Evolutionary conservation across 2,797 vertebrate genomes (phyloP), one percentile per base, ranked within the genome.

Genomic region (Gymnopithys bicolor): DNA sequence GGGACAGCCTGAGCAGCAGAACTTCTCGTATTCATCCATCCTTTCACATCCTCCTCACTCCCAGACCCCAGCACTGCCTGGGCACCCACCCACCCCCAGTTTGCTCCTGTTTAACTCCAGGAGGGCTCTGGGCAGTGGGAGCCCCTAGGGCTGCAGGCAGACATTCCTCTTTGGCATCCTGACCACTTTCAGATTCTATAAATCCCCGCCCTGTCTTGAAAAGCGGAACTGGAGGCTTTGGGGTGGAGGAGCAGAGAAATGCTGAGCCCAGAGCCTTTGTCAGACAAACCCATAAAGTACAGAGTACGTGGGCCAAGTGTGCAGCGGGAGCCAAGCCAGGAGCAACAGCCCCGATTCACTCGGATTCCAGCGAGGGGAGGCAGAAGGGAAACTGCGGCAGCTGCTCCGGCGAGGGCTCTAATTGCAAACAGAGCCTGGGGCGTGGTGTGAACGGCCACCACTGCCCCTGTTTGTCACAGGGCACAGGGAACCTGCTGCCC

Each of bases 361-460:
- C 41, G 19, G 79, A 81, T 87, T 68, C 46, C 56, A 82, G 8
- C 3, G 5, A 84, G 46, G 59, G 62, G 35, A 84, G 45, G 43
- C 19, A 51, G 46, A 30, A 32, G 58, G 74, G 71, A 64, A 87
- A 74, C 30, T 59, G 35, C 2, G 13, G 48, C 43, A 21, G 32
- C 63, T 6, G 4, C 39, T 69, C 30, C 4, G 14, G 16, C 4
- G 1, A 0, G 2, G 41, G 58, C 52, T 67, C 53, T 74, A 78
- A 95, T 71, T 83, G 64, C 19, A 70, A 79, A 1, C 94, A 95
- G 94, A 83, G 52, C 35, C 3, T n/a, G 8, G 41, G 10, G 19
- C 0, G 8, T 2, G 48, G 48, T 23, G n/a, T 5, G 6, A 74
- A 49, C 0, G 0, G 9, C 30, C 25, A 8, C 45, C 6, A 9